Conservation (phyloP, 2,888 invertebrate species). For the Spodoptera exigua region DNA sequence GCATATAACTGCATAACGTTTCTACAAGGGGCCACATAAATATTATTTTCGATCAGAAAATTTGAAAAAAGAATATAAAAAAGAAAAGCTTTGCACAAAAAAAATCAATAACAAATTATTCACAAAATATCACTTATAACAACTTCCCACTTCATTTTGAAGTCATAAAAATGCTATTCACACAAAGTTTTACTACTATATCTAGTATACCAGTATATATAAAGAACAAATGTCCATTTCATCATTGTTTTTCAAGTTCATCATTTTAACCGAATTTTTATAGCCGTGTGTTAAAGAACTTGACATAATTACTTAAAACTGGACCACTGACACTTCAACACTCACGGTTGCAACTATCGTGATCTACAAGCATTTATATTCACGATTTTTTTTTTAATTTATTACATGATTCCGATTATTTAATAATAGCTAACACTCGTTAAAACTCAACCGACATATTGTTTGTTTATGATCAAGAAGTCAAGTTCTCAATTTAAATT, state of each 20-base stretch:
- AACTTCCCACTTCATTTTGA: neutral
- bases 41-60: too few species aligned
- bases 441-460: slow-evolving; percentile 7
- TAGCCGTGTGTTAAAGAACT: slow-evolving; percentile 58
- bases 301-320: slow-evolving; percentile 59
- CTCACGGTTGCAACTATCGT: slow-evolving; percentile 18
- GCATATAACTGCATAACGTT: too few species aligned
- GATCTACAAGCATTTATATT: slow-evolving; percentile 20
- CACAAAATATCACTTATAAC: too few species aligned
- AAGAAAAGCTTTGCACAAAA: too few species aligned
- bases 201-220: slow-evolving; percentile 31
- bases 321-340: slow-evolving; percentile 54
- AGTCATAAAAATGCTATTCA: slow-evolving; percentile 9
- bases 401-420: slow-evolving; percentile 37
- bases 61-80: too few species aligned
- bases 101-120: too few species aligned
- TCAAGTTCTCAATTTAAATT: slow-evolving; percentile 17
- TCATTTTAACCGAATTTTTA: slow-evolving; percentile 41
- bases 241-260: slow-evolving; percentile 53
- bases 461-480: slow-evolving; percentile 26
- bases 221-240: slow-evolving; percentile 44
- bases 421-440: slow-evolving; percentile 14
- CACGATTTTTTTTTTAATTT: slow-evolving; percentile 17
- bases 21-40: too few species aligned
- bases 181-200: slow-evolving; percentile 23